phyloP scores from a whole-genome alignment of 2,797 vertebrate species.

The Onychomys leucogaster region DNA sequence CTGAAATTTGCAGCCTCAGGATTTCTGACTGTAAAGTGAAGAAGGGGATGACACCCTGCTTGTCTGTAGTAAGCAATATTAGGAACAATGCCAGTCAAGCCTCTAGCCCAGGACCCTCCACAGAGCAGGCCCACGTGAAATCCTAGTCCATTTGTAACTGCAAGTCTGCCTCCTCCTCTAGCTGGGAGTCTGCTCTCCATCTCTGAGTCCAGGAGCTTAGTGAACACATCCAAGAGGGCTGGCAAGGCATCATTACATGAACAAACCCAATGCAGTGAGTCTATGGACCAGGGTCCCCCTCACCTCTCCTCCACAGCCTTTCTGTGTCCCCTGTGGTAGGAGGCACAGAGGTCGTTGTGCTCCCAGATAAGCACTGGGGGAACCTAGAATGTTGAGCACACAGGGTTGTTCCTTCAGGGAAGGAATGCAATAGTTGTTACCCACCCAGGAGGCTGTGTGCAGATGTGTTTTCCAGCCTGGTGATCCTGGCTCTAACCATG shows the following conservation, averaged over 20 bases:
- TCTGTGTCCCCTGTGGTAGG: accelerated
- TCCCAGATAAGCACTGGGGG: neutral
- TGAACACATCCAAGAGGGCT: neutral
- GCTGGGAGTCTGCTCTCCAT: neutral
- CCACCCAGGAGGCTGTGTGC: neutral
- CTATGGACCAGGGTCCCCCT: neutral
- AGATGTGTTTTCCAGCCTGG: no score
- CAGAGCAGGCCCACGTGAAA: neutral
- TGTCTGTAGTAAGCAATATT: neutral
- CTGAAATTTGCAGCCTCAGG: neutral
- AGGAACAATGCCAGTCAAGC: neutral
- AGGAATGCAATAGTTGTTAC: neutral
- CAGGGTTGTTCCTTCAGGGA: neutral
- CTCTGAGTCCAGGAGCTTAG: neutral
- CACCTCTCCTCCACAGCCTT: neutral
- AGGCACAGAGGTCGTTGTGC: no score
- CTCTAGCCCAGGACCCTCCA: no score
- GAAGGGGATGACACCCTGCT: neutral
- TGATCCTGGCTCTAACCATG: neutral
- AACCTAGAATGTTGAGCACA: neutral
- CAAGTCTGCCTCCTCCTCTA: neutral
- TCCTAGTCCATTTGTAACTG: accelerated
- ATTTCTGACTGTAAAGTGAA: neutral
- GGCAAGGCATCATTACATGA: neutral
- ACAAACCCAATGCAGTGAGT: neutral